Evolutionary conservation across 2,113 vertebrate species (phyloP), one percentile per base, ranked within the genome.

Genomic region (Pterocles gutturalis): DNA sequence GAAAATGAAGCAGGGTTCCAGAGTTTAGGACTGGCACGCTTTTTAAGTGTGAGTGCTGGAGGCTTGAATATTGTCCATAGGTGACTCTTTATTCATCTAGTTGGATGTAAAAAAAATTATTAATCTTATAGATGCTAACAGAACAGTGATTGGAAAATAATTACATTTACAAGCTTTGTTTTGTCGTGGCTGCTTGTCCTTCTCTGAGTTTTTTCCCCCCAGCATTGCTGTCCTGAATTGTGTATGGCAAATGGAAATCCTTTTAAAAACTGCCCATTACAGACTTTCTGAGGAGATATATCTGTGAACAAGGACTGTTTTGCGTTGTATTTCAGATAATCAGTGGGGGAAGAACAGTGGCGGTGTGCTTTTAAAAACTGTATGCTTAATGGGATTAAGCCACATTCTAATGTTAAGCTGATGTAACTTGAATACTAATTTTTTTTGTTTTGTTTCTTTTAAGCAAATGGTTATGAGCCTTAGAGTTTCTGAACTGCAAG

Each of bases 381-480:
- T 24, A 3, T 33, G 51, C 65, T 69, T 12, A 26, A 13, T 16
- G 17, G n/a, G 38, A 24, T 71, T 60, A 69, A 33, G 36, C 77
- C 36, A 46, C 71, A 45, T 87, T 38, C 41, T 66, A 5, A 67
- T 45, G 65, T 82, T 79, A 81, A 77, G 76, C 46, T 81, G 83
- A 41, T 85, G 71, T 54, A 75, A 51, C 31, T 70, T 3, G 13
- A 79, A 86, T 77, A 17, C 46, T 95, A 87, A 96, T 16, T 53
- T n/a, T 46, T 45, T 3, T 85, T 45, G 77, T 97, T 96, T 90
- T 89, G 91, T 98, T 92, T 97, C 91, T 96, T 97, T 97, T 62
- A 98, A 99, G 99, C 99, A 99, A 99, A 99, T 99, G 99, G 99
- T 99, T 98, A 99, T 99, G 99, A 99, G 99, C 99, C 99, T 99